Evolutionary conservation across 2,888 invertebrate genomes (phyloP).

Genomic region (Mimachlamys varia): DNA sequence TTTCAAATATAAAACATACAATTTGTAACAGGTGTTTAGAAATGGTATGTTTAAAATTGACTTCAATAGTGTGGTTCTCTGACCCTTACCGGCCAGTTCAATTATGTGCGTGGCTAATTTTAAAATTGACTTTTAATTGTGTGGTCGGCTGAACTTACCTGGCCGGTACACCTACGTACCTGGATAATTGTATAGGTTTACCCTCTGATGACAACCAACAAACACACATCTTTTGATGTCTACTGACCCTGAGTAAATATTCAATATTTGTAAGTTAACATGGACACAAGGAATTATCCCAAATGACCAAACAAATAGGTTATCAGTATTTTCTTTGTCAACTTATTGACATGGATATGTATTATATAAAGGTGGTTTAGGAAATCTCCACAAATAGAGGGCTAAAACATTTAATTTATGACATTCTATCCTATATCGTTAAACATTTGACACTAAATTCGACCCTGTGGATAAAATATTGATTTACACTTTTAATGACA

Average conservation of each 20-base stretch:
- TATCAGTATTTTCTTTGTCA: not conserved
- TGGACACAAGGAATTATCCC: constrained; percentile 10
- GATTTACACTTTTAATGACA: not conserved
- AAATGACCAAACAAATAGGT: not conserved
- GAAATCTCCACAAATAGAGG: not conserved
- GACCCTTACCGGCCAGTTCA: not conserved
- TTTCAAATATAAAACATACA: not conserved
- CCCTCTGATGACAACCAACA: not conserved
- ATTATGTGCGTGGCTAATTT: not conserved
- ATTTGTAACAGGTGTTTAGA: constrained; percentile 6
- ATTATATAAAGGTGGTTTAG: not conserved
- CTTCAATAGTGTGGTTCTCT: not conserved
- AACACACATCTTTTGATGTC: not conserved
- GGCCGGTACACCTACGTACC: constrained; percentile 6
- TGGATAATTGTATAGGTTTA: not conserved
- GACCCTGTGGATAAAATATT: not conserved
- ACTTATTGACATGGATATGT: constrained; percentile 16
- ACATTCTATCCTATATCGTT: not conserved
- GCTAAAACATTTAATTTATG: not conserved
- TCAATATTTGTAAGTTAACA: constrained; percentile 14
- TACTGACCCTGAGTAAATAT: not conserved
- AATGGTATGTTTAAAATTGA: not conserved
- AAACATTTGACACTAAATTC: not conserved
- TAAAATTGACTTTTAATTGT: not conserved
- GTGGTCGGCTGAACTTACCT: not conserved